These are phyloP conservation scores for Auanema freiburgensis DNA, from an alignment of 2,888 invertebrate species.

Conservation along the genomic window DNA sequence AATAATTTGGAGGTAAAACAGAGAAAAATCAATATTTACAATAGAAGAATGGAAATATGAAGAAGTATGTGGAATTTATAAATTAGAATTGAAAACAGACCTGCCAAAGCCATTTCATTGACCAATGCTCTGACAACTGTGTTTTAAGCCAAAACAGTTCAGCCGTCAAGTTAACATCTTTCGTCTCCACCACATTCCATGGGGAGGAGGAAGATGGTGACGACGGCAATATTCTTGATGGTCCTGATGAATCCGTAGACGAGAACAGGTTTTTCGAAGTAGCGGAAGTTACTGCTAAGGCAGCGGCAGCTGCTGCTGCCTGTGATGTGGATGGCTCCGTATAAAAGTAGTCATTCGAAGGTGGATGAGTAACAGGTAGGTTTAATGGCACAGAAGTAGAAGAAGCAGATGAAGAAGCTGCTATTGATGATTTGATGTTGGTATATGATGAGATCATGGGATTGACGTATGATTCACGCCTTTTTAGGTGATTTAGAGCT, in stretches of 20 bases:
- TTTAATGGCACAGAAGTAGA: too few relatives aligned
- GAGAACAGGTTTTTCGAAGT: too few relatives aligned
- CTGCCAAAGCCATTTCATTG: conserved; percentile 52
- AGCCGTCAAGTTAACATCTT: conserved; percentile 48
- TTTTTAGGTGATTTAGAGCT: too few relatives aligned
- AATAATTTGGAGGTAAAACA: too few relatives aligned
- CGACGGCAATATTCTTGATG: background rate
- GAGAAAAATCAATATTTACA: too few relatives aligned
- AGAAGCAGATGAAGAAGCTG: too few relatives aligned
- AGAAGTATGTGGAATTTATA: background rate
- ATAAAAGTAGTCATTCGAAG: too few relatives aligned
- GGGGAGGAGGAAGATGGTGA: conserved; percentile 3
- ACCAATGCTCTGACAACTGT: conserved; percentile 46
- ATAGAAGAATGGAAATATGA: background rate
- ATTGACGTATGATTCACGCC: too few relatives aligned
- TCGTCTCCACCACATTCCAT: conserved; percentile 13
- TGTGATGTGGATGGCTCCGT: background rate
- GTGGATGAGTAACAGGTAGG: too few relatives aligned
- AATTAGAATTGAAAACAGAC: conserved; percentile 17
- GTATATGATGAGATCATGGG: too few relatives aligned
- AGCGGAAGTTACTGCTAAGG: background rate
- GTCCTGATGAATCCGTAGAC: background rate
- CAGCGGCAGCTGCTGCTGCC: background rate
- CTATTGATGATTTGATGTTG: too few relatives aligned
- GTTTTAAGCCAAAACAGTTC: conserved; percentile 57